Evolutionary conservation across 2,888 invertebrate genomes (phyloP), one percentile per base, ranked within the genome.

Genomic region (Sipunculus nudus): DNA sequence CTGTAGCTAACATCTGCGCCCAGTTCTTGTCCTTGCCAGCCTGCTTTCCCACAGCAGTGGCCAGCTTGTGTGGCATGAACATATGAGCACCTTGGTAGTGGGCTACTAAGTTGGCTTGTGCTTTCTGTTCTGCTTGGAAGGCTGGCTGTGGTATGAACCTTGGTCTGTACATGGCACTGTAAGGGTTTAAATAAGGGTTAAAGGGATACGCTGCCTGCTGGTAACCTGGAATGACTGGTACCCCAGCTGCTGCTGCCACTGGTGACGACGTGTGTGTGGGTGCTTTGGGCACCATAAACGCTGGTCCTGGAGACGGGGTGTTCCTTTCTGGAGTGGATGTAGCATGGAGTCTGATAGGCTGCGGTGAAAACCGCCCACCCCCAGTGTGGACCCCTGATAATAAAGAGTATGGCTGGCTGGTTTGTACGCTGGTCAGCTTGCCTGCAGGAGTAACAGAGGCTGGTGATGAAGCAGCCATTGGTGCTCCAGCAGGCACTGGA

Each of bases 201-300:
- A n/a, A n/a, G n/a, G n/a, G n/a, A n/a, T n/a, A n/a, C n/a, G n/a
- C n/a, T n/a, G n/a, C n/a, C n/a, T n/a, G n/a, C n/a, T n/a, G n/a
- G n/a, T n/a, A n/a, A n/a, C n/a, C n/a, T n/a, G n/a, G n/a, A n/a
- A n/a, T n/a, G n/a, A n/a, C n/a, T n/a, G n/a, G n/a, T n/a, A n/a
- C n/a, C n/a, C n/a, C n/a, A n/a, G n/a, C 53, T 28, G 5, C 23
- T 28, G 31, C 47, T 40, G 25, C 4, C 26, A 16, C 41, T 46
- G 21, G 23, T 45, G 4, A 25, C 40, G 39, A 23, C 23, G 8
- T n/a, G n/a, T n/a, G 43, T 23, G 23, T 25, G 43, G 50, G 40
- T 21, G 35, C 58, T 35, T 58, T 58, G 23, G 58, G 58, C 19
- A 58, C 31, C 25, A 58, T 32, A 40, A 52, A 58, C 3, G 50